Evolutionary conservation across 2,113 vertebrate species (phyloP), one percentile per base, ranked within the genome.

Genomic region (Leucoraja erinaceus): DNA sequence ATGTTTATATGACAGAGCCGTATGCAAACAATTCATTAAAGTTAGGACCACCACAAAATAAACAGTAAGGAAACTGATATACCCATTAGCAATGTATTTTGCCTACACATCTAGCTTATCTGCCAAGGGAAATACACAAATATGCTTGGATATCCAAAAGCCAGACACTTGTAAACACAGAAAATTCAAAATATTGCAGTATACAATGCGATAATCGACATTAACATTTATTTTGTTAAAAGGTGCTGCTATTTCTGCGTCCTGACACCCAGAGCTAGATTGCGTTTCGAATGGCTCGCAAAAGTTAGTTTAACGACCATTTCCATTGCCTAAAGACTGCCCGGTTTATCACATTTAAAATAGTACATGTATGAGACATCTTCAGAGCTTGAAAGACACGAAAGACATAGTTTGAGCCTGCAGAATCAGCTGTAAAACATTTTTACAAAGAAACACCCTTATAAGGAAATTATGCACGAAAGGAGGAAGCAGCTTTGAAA

Each of bases 401-500:
- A 22, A 66, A 25, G 7, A 63, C 66, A 18, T 28, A 28, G 16
- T 91, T 47, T 54, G 33, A 22, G 5, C 18, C 28, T 47, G 18
- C 68, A 91, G 33, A 14, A 54, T 91, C 68, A 91, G 6, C 38
- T 4, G 9, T 33, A 72, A 54, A 54, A 68, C 33, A 66, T n/a
- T 54, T 54, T 95, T 95, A 95, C 95, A 95, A 94, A 95, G 28
- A 94, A 95, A 97, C 96, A 97, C 95, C 98, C 98, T 98, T 98
- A 98, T 99, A 99, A 97, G 98, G 98, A 97, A 88, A 96, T 97
- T 95, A 96, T 97, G 95, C 94, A 95, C 95, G 95, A 97, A 97
- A 98, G 96, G 97, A 98, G 98, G 98, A 99, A 99, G 98, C 97
- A 96, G 95, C 95, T 97, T 96, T 96, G 95, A 96, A 96, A 96